Evolutionary conservation across 1,140 invertebrate species (phyloP).

Genomic region (Rhopalosiphum maidis): DNA sequence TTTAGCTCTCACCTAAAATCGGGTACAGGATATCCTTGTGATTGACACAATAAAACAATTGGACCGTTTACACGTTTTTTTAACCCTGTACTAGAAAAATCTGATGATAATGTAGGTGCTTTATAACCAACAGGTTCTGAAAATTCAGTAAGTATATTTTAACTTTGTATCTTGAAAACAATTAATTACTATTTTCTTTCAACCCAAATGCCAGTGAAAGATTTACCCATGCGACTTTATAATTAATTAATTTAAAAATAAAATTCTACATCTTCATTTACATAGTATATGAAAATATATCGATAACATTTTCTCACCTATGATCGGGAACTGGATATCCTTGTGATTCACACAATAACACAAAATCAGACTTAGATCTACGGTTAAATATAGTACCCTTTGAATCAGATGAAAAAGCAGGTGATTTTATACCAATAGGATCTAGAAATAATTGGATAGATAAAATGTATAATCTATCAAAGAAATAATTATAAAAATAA

Average conservation of each 20-base stretch:
- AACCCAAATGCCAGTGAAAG: slow-evolving; percentile 45
- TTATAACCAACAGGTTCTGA: slow-evolving; percentile 69
- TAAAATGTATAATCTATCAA: neutral
- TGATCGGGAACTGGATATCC: slow-evolving; percentile 73
- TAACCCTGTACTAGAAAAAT: slow-evolving; percentile 62
- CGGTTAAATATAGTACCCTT: slow-evolving; percentile 66
- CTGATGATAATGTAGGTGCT: slow-evolving; percentile 66
- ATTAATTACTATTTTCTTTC: neutral
- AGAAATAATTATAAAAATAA: neutral
- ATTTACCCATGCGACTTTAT: slow-evolving; percentile 25
- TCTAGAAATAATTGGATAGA: slow-evolving; percentile 63
- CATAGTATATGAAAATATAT: neutral
- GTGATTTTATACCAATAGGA: slow-evolving; percentile 69
- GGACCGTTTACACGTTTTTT: slow-evolving; percentile 55
- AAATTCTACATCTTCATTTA: neutral
- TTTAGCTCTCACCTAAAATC: slow-evolving; percentile 64
- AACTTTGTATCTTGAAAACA: neutral
- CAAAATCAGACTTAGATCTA: slow-evolving; percentile 61
- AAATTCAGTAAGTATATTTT: slow-evolving; percentile 17
- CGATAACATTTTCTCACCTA: slow-evolving; percentile 67
- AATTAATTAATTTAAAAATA: neutral
- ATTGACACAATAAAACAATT: slow-evolving; percentile 61
- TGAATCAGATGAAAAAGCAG: slow-evolving; percentile 65
- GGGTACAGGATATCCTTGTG: slow-evolving; percentile 65
- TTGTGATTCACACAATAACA: slow-evolving; percentile 76